These are phyloP conservation scores for Suricata suricatta DNA, from an alignment of 2,113 vertebrate species.

Conservation along the genomic window DNA sequence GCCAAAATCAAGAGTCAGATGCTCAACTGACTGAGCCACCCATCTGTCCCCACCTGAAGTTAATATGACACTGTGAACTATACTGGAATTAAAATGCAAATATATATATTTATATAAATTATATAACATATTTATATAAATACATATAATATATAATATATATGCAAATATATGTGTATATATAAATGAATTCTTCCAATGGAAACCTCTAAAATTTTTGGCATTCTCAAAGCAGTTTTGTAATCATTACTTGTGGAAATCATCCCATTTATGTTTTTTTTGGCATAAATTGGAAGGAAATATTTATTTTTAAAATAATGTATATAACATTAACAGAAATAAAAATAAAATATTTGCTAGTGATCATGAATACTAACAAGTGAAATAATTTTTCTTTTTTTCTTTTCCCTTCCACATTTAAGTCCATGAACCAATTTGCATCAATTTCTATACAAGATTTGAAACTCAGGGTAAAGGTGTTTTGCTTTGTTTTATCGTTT, in stretches of 20 bases:
- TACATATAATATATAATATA: no score
- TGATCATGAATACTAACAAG: background rate
- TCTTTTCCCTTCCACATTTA: background rate
- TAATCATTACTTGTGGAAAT: background rate
- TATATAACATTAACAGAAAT: background rate
- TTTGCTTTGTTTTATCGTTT: background rate
- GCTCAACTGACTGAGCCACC: no score
- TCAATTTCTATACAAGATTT: background rate
- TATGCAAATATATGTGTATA: no score
- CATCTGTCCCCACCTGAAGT: no score
- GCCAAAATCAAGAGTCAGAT: no score
- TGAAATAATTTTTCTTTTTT: background rate
- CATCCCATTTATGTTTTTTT: background rate
- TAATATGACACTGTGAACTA: background rate
- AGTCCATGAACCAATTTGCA: background rate
- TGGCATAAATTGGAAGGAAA: background rate
- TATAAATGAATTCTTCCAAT: background rate
- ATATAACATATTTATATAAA: no score
- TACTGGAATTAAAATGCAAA: background rate
- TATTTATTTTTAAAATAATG: background rate
- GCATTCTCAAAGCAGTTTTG: background rate
- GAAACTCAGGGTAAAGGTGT: background rate
- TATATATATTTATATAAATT: no score
- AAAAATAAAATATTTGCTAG: background rate
- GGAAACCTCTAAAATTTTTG: background rate